Base-by-base conservation (phyloP, 1,140 invertebrate species). In the Pararge aegeria region DNA sequence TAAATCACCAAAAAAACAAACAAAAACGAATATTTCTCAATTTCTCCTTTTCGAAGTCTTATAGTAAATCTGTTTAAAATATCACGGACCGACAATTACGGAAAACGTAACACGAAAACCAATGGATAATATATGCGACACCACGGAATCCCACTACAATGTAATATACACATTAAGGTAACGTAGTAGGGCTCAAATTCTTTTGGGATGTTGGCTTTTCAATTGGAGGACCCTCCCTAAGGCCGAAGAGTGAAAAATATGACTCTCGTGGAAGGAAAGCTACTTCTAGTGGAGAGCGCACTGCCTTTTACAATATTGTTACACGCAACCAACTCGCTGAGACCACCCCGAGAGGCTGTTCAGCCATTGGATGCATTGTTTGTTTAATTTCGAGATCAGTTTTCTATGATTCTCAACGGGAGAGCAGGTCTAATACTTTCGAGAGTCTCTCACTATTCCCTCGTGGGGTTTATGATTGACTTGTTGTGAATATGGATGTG, bases 241-340 rank as follows among this genome's bases (percentile, higher is more conserved):
- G 42, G 18, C 34, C 44, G 58, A 62, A 58, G 52, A 42, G 38
- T 21, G 44, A 62, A 61, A 64, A 61, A 58, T 57, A 58, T 64
- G 66, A 67, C 62, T 65, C 63, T 64, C 51, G 49, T 64, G 44
- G 65, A 64, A 76, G 68, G 68, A 77, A 73, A 66, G 72, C 74
- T 73, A 71, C 76, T 79, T 68, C 68, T 73, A 29, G 42, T 64
- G 40, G 64, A 68, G 72, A 69, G 57, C 34, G 55, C 53, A 51
- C 57, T 55, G 63, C 71, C 78, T 73, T 81, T 79, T 75, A 63
- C 66, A 46, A 65, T 64, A 68, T 73, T 73, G 71, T 74, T 60
- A 65, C 50, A 40, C 50, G 70, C 62, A 64, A 72, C 60, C 62
- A 66, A 66, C 59, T 62, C n/a, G n/a, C n/a, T 55, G 55, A 48